Evolutionary conservation across 2,113 vertebrate species (phyloP).

Genomic region (Girardinichthys multiradiatus): DNA sequence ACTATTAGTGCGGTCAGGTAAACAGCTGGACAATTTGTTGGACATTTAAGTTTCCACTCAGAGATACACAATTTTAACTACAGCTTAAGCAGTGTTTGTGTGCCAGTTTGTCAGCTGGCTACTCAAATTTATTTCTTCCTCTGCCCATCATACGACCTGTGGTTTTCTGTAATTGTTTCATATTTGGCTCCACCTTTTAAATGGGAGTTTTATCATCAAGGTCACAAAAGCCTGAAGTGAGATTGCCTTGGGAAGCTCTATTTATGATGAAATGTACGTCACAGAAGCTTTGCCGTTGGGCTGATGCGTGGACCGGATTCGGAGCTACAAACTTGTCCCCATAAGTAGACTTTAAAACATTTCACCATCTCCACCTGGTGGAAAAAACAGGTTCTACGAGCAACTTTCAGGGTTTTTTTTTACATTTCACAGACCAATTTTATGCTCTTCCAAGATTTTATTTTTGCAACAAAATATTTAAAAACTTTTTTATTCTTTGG

Average conservation of each 20-base stretch:
- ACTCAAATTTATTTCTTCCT: background rate
- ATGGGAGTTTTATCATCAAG: background rate
- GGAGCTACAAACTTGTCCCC: too few species aligned
- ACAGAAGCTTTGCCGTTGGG: background rate
- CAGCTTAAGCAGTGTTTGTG: background rate
- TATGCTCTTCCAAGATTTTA: background rate
- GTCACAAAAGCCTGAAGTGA: background rate
- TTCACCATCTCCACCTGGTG: background rate
- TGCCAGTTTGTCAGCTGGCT: background rate
- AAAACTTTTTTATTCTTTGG: too few species aligned
- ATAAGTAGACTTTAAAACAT: background rate
- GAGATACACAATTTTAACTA: background rate
- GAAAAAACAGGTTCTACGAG: background rate
- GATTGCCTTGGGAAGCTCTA: background rate
- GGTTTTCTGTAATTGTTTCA: background rate
- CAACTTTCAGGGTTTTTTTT: background rate
- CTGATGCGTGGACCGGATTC: too few species aligned
- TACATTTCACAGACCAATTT: background rate
- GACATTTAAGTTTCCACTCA: background rate
- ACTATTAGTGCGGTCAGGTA: background rate
- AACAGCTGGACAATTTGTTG: background rate
- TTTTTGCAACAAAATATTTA: background rate
- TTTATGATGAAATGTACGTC: background rate
- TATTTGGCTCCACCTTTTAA: background rate
- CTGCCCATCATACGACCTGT: background rate